Base-by-base conservation (phyloP, 2,888 invertebrate species). In the Phania funesta region DNA sequence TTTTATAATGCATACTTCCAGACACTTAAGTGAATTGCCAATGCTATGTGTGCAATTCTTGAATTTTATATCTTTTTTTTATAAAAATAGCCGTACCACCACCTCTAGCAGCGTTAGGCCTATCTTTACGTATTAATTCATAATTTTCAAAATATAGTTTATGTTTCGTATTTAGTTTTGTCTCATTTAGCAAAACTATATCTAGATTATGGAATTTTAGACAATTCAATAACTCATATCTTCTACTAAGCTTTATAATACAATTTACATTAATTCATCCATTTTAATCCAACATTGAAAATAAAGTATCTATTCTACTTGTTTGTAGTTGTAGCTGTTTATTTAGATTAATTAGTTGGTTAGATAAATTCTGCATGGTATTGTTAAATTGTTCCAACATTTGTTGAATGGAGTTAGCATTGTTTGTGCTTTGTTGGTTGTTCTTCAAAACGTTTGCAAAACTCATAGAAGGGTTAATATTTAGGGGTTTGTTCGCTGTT, bases 221-320 rank as follows among this genome's bases (percentile, higher is more conserved):
- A 54, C 26, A 54, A 29, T 54, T 54, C 9, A 54, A 54, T 26
- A 54, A 32, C 1, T 54, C 54, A 18, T 54, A 54, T 54, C 29
- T 54, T 54, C 54, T 54, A 54, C 54, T 54, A 29, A 54, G 13
- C 29, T 54, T 54, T 32, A 32, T 29, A 54, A 54, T 54, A 54
- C 3, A 54, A 29, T 54, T 54, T 16, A 54, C 54, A 54, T 26
- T 54, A 29, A 54, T 48, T 48, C 22, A 44, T 24, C n/a, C 22
- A 60, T 41, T 41, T 29, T 29, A 29, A 29, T 50, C 50, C 9
- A 50, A 50, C 9, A 54, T 32, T 5, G 54, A 32, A 32, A 54
- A 54, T 7, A 54, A 32, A 5, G 54, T 11, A 18, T 60, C 54
- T 18, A 32, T 54, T 54, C 18, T 54, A 54, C 29, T 32, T 32